These are phyloP conservation scores for Eugnorisma glareosa DNA, from an alignment of 2,888 invertebrate genomes.

Conservation along the genomic window DNA sequence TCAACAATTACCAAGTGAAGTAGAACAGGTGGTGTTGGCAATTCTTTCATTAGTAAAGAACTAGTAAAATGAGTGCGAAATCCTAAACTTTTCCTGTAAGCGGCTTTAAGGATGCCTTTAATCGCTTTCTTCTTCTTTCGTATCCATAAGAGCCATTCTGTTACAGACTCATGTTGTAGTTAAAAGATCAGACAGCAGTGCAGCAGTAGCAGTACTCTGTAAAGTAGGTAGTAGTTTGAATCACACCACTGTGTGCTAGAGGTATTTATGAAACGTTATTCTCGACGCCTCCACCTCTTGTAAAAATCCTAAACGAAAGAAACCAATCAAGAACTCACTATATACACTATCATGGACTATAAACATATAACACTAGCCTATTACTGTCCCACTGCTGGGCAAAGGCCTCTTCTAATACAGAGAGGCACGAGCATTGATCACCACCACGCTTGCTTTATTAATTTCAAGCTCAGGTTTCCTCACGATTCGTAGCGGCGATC, in stretches of 20 bases:
- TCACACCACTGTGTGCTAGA: not conserved
- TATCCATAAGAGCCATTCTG: no score
- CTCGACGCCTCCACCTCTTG: not conserved
- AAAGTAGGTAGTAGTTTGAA: not conserved
- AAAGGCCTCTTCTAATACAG: no score
- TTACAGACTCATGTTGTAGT: not conserved
- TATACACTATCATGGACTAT: not conserved
- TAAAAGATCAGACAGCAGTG: no score
- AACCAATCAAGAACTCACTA: not conserved
- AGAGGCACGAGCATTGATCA: no score
- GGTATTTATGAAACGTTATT: not conserved
- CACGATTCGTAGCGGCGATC: no score
- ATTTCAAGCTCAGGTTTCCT: no score
- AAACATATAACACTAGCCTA: no score
- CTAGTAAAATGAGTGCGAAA: not conserved
- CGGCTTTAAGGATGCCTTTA: not conserved
- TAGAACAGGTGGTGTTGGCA: not conserved
- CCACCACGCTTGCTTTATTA: no score
- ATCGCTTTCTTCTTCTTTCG: not conserved
- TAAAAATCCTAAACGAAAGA: not conserved
- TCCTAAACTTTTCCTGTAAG: not conserved
- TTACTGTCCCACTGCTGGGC: no score
- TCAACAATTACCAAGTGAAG: conserved; percentile 23
- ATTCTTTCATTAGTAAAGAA: not conserved
- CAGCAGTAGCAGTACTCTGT: not conserved